Base-by-base conservation (phyloP, 2,113 vertebrate genomes). In the Manacus vitellinus region DNA sequence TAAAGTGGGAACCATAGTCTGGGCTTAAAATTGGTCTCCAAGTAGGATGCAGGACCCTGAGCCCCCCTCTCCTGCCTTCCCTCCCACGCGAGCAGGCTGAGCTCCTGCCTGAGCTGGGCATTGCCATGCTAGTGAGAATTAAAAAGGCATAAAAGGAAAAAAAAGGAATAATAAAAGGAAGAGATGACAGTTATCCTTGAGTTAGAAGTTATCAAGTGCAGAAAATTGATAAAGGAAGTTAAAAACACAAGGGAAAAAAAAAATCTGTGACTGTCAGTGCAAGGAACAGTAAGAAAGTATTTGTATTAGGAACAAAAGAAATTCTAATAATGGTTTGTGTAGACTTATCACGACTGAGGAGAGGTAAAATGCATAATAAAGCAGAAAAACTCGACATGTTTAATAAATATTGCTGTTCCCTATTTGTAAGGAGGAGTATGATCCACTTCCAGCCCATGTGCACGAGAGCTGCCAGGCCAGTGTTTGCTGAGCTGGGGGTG, bases 251-350 rank as follows among this genome's bases (percentile, higher is more conserved):
- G 92, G 92, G 91, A n/a, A 51, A 73, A 88, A 88, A 73, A 88
- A 93, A 92, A 83, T 75, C 85, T 41, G 44, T 84, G 90, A 14
- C 94, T 96, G 95, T 93, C 94, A 94, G 52, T 67, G 79, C 41
- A 28, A 88, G 79, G 85, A 95, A 94, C 74, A 80, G 89, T 82
- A 67, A 74, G 90, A 86, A 93, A 93, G 88, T 96, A 73, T 96
- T 94, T 95, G 63, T 97, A 54, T 84, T 85, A 55, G 61, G 96
- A 97, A 96, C 95, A 97, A 96, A 96, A 96, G 95, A 93, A 95
- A 97, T 96, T 95, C 85, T 96, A 90, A 96, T 96, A 96, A 96
- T 95, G 96, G 94, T 78, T 95, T 96, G 89, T 94, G 76, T 96
- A 97, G 96, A 96, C 96, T 95, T 93, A 77, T 88, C 90, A 76